phyloP scores from a whole-genome alignment of 2,797 vertebrate genomes.

The Cirrhinus mrigala region DNA sequence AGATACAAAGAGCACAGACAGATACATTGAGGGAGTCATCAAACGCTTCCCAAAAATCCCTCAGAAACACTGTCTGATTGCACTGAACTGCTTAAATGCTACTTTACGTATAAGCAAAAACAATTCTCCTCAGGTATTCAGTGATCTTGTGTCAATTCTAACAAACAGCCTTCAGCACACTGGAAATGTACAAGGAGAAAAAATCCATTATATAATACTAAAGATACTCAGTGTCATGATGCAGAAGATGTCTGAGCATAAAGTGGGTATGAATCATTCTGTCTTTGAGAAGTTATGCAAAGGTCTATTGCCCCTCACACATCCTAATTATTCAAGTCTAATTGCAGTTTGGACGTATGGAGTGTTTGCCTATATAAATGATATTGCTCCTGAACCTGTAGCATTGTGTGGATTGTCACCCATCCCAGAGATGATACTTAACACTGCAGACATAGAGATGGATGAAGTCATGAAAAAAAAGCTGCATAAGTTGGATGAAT shows the following conservation, averaged over 20 bases:
- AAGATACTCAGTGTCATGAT: constrained; percentile 60
- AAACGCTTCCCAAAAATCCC: constrained; percentile 58
- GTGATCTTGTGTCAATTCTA: constrained; percentile 51
- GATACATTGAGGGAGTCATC: constrained; percentile 56
- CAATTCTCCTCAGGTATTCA: constrained; percentile 54
- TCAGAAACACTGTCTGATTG: fast-evolving
- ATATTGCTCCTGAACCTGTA: constrained; percentile 51
- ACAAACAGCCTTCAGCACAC: constrained; percentile 26
- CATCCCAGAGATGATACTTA: constrained; percentile 66
- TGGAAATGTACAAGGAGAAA: fast-evolving
- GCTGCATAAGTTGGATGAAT: constrained; percentile 49
- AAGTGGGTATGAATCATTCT: not conserved
- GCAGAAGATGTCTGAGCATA: constrained; percentile 63
- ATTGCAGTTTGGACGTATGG: constrained; percentile 51
- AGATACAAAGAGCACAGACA: constrained; percentile 47
- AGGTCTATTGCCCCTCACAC: constrained; percentile 34
- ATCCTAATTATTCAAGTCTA: not conserved
- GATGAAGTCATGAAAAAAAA: constrained; percentile 65
- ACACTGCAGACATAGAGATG: constrained; percentile 53
- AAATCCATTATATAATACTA: fast-evolving
- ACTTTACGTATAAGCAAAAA: constrained; percentile 62
- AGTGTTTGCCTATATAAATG: constrained; percentile 61
- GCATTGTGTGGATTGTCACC: constrained; percentile 49
- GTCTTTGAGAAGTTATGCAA: constrained; percentile 43
- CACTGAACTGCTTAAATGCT: constrained; percentile 34